Percentiles rank a stretch among this genome's conserved stretches.
These are phyloP conservation scores for Diplolepis rosae DNA, from an alignment of 2,888 invertebrate genomes.

Conservation along the genomic window DNA sequence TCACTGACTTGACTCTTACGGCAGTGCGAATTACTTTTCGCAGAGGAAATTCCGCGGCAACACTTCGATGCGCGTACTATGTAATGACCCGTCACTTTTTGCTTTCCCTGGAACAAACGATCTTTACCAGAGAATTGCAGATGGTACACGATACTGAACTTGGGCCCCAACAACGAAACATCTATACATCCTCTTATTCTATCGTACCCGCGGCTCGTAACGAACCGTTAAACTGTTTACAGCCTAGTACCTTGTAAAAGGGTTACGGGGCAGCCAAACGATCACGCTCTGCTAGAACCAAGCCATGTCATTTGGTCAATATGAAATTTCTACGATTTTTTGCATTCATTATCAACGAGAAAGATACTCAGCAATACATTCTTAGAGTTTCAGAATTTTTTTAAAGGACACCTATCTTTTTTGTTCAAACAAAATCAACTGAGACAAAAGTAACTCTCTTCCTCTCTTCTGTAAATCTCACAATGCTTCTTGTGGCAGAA, in stretches of 20 bases:
- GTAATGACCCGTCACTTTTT: conserved; percentile 37
- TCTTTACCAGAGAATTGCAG: conserved; percentile 4
- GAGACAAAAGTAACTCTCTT: too few species aligned
- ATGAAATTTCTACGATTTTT: neutral
- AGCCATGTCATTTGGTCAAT: conserved; percentile 22
- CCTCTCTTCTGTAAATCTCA: too few species aligned
- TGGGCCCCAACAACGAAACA: conserved; percentile 12
- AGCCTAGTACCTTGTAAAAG: conserved; percentile 54
- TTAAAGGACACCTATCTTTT: too few species aligned
- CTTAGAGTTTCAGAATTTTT: too few species aligned
- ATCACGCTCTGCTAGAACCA: neutral
- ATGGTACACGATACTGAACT: conserved; percentile 17
- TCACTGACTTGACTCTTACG: conserved; percentile 39
- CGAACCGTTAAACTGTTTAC: conserved; percentile 60
- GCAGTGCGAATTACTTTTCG: conserved; percentile 29
- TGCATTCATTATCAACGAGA: too few species aligned
- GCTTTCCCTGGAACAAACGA: conserved; percentile 23
- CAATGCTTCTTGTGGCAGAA: too few species aligned
- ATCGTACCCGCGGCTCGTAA: conserved; percentile 48
- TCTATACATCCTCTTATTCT: conserved; percentile 17
- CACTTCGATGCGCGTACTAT: conserved; percentile 31
- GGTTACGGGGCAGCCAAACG: neutral
- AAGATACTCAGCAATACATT: too few species aligned
- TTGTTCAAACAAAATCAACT: too few species aligned
- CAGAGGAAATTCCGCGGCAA: conserved; percentile 33